Percentiles rank a stretch among this genome's conserved stretches.
These are phyloP conservation scores for Drosophila sordidapex DNA, from an alignment of 2,888 invertebrate species.

Conservation along the genomic window DNA sequence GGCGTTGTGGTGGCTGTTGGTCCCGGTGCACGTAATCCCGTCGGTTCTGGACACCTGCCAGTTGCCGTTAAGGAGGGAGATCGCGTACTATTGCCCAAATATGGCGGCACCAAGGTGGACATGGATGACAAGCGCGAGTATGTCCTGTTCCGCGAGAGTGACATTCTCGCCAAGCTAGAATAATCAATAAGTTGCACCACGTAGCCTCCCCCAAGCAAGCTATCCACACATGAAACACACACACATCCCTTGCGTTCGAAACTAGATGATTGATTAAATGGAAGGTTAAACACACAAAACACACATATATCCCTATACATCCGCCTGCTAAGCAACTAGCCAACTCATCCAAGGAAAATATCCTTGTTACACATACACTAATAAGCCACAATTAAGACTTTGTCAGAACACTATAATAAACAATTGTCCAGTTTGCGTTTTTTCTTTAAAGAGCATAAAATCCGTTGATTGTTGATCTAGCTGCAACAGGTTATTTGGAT, in stretches of 20 bases:
- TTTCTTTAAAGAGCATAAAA: constrained; percentile 41
- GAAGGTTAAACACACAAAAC: constrained; percentile 55
- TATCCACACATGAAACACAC: background rate
- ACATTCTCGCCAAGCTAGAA: constrained; percentile 96
- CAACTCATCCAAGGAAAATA: background rate
- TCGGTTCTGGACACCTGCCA: constrained; percentile 94
- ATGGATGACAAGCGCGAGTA: constrained; percentile 96
- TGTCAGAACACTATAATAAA: constrained; percentile 49
- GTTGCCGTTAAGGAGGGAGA: constrained; percentile 95
- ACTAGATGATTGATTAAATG: constrained; percentile 76
- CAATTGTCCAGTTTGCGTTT: constrained; percentile 61
- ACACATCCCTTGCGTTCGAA: constrained; percentile 67
- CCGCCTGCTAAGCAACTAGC: background rate
- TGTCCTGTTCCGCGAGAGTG: constrained; percentile 96
- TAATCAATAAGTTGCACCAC: constrained; percentile 33
- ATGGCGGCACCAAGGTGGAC: constrained; percentile 97
- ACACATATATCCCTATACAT: background rate
- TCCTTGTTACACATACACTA: background rate
- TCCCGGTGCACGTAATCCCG: constrained; percentile 92
- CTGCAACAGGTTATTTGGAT: background rate
- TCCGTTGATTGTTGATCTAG: background rate
- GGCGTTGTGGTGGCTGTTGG: constrained; percentile 98
- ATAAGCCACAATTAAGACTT: background rate
- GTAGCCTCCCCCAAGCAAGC: background rate
- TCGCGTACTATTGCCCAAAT: constrained; percentile 97